These are phyloP conservation scores for Onthophagus sagittarius DNA, from an alignment of 2,888 invertebrate genomes.

Conservation along the genomic window DNA sequence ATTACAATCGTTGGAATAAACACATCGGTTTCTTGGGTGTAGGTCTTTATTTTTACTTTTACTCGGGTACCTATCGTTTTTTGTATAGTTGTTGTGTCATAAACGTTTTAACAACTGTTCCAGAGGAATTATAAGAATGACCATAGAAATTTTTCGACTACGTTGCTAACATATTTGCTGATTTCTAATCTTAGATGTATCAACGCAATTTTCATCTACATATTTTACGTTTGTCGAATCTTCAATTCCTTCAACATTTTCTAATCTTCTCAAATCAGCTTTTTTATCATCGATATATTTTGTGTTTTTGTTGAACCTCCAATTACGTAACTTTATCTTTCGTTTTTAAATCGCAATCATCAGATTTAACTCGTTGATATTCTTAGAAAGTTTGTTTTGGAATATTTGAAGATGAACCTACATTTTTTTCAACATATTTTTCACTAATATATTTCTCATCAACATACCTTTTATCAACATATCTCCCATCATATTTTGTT, in stretches of 20 bases:
- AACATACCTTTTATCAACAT: not conserved
- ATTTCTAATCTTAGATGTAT: constrained; percentile 35
- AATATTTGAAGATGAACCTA: not conserved
- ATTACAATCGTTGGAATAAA: constrained; percentile 45
- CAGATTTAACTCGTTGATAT: not conserved
- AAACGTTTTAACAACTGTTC: constrained; percentile 41
- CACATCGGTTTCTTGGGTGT: constrained; percentile 46
- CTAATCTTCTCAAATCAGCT: constrained; percentile 6
- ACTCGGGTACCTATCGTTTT: constrained; percentile 46
- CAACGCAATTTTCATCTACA: constrained; percentile 38
- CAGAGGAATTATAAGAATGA: constrained; percentile 38
- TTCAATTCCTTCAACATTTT: not conserved
- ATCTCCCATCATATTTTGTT: not conserved
- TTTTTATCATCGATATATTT: not conserved
- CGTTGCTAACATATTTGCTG: constrained; percentile 34
- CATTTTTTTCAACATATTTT: no score
- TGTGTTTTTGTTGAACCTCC: not conserved
- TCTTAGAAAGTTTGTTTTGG: not conserved
- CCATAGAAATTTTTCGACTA: constrained; percentile 43
- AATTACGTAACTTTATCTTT: not conserved
- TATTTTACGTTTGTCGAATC: constrained; percentile 23
- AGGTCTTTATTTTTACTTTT: constrained; percentile 52
- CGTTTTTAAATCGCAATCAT: not conserved
- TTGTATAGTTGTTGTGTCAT: constrained; percentile 43
- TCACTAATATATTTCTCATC: no score